Evolutionary conservation across 23 tunicate species (phyloP), one percentile per base, ranked within the genome.

Genomic region (Aplidium turbinatum): DNA sequence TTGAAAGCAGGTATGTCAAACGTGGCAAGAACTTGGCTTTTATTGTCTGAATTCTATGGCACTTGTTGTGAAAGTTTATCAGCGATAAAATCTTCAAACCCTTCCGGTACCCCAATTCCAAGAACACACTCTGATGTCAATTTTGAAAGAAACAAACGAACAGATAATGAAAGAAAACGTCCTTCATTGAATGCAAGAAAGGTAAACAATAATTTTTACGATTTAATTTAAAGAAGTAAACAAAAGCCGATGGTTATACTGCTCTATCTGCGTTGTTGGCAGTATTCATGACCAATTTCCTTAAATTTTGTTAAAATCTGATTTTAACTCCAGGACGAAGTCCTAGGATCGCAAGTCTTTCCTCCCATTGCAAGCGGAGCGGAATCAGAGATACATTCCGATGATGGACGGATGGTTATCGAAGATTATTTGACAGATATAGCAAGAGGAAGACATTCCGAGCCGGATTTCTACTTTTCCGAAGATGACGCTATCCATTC

Each of bases 371-470:
- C 87, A 70, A 57, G 78, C 57, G 82, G 63, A 23, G 74, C 70
- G 21, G 95, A 87, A 32, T 87, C 95, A 3, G 95, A 87, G 22
- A 36, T 72, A 19, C 82, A 75, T 21, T 80, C 95, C 1, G 95
- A 87, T 4, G 77, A 85, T 0, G 78, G 78, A 1, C 63, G 84
- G 21, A 35, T 35, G 26, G 81, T 73, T 36, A 51, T 78, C 1
- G 96, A 88, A 40, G 89, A 81, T 70, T 88, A 82, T 58, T 58
- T 88, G 57, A 81, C 87, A 1, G 96, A 82, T 39, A 88, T 88
- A 18, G 96, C 96, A 25, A 69, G 61, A 16, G 96, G 96, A 24
- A 72, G 80, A 25, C 82, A 78, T 31, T 80, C 95, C 21, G 87
- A 88, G 58, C 87, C 76, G 21, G 87, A 76, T 51, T 77, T 79